Evolutionary conservation across 64 coral and sea anemone species (phyloP).

Genomic region (Actinia equina): DNA sequence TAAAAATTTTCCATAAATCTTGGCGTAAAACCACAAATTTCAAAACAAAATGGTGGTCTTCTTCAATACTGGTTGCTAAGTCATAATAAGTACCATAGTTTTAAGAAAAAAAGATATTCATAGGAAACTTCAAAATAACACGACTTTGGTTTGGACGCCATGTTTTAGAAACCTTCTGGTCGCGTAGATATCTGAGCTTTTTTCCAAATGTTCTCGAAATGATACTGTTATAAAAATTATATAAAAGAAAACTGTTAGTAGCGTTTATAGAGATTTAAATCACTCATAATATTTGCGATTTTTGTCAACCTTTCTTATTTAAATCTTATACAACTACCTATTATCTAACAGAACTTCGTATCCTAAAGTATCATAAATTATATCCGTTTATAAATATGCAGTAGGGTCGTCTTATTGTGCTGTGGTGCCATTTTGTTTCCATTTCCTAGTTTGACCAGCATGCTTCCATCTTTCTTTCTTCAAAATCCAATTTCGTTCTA

Average conservation of each 20-base stretch:
- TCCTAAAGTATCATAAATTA: background rate
- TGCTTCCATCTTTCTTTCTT: too few species aligned
- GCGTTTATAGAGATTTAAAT: background rate
- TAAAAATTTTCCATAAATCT: background rate
- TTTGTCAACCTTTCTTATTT: background rate
- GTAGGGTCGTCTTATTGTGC: background rate
- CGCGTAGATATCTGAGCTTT: background rate
- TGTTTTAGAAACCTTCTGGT: background rate
- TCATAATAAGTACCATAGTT: background rate
- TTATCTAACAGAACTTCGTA: background rate
- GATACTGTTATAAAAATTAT: too few species aligned
- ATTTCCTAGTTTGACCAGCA: too few species aligned
- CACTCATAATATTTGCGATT: background rate
- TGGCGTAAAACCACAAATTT: background rate
- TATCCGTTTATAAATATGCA: background rate
- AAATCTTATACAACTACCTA: background rate
- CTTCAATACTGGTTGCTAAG: background rate
- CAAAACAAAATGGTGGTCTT: background rate
- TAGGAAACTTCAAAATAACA: background rate
- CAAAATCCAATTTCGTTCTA: too few species aligned
- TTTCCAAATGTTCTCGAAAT: background rate
- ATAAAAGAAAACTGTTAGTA: too few species aligned
- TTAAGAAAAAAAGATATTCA: background rate
- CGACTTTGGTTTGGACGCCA: background rate
- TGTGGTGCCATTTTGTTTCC: background rate